Evolutionary conservation across 2,113 vertebrate species (phyloP).

Genomic region (Indicator maculatus): DNA sequence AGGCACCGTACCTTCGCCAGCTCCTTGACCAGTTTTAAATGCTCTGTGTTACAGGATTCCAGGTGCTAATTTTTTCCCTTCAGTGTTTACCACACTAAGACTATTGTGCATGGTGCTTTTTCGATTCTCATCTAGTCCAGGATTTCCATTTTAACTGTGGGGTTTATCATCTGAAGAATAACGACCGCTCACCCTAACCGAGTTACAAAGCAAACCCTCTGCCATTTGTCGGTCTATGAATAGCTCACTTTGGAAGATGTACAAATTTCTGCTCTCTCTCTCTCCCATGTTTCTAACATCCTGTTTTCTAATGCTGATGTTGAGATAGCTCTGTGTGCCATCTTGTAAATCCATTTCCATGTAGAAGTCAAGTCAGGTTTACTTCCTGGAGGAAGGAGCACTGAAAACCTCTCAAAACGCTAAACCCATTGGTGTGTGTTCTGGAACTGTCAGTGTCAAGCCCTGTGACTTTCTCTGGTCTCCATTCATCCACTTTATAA

Average conservation of each 20-base stretch:
- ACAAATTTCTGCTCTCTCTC: constrained; percentile 64
- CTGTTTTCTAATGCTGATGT: constrained; percentile 81
- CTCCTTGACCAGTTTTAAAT: constrained; percentile 95
- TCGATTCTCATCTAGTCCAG: constrained; percentile 75
- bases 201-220: not conserved
- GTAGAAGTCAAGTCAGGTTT: constrained; percentile 74
- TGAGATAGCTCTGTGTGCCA: constrained; percentile 78
- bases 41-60: constrained; percentile 68
- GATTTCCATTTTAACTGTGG: constrained; percentile 70
- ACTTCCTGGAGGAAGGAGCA: constrained; percentile 79
- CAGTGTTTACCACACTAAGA: constrained; percentile 80
- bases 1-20: constrained; percentile 93
- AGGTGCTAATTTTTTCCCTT: constrained; percentile 79
- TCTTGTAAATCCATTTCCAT: constrained; percentile 82
- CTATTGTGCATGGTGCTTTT: constrained; percentile 84
- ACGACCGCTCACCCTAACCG: constrained; percentile 57
- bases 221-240: constrained; percentile 67
- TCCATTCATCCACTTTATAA: constrained; percentile 83
- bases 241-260: constrained; percentile 79
- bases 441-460: constrained; percentile 78
- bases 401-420: constrained; percentile 74
- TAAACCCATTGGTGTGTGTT: constrained; percentile 75
- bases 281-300: constrained; percentile 77
- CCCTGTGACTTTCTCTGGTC: constrained; percentile 71
- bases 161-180: constrained; percentile 64